Base-by-base conservation (phyloP, 2,797 vertebrate species). In the Crocodylus rhombifer region DNA sequence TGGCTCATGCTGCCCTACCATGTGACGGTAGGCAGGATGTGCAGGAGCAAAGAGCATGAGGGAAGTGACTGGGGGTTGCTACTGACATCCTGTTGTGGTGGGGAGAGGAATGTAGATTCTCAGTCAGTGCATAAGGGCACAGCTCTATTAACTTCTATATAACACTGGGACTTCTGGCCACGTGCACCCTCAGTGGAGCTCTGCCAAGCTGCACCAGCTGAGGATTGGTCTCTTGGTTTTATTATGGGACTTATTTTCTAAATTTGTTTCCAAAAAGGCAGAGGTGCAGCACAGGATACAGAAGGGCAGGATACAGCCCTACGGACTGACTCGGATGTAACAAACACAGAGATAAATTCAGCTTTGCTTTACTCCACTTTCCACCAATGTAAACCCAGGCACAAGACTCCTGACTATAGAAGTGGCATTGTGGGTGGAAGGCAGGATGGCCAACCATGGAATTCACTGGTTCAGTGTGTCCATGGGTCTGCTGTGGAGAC, bases 1-100 rank as follows among this genome's bases (percentile, higher is more conserved):
- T 6, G 33, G 0, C 14, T n/a, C 0, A 0, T 0, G 12, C 82
- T 14, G 16, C 28, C 6, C 1, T 20, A 65, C 2, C 2, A 16
- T 26, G 78, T 26, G 18, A 1, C 1, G 20, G 56, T 3, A 0
- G 0, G 4, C 17, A 21, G 57, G 11, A 30, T 36, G 25, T 0
- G 0, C n/a, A 58, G 82, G 11, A 78, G 55, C 8, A 42, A 0
- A 30, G 61, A 91, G n/a, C n/a, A 2, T 51, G 25, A 64, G 30
- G 13, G 76, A 67, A 55, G 36, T 71, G 56, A 4, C 0, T 14
- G 55, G 80, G 15, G 51, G 58, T 55, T 26, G 23, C 42, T 30
- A 67, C 63, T 36, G 84, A 76, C 82, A 65, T 71, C 58, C 77
- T 78, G 56, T 26, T 20, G 1, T 42, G 80, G 65, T 28, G 78